Evolutionary conservation across 2,113 vertebrate genomes (phyloP).

Genomic region (Micronycteris hirsuta): DNA sequence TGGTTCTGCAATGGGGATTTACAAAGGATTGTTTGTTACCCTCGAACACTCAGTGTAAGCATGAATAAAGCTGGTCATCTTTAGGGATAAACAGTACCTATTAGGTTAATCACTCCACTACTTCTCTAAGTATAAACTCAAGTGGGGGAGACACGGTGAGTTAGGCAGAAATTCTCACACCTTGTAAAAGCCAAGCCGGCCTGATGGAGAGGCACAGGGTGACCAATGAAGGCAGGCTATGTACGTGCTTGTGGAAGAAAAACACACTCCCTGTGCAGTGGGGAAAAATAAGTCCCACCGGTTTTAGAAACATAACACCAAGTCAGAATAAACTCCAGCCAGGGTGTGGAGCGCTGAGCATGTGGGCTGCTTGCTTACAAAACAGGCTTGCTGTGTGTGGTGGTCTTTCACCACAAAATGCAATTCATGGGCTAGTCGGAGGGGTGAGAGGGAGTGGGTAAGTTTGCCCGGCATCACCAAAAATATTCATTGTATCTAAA

Average conservation of each 20-base stretch:
- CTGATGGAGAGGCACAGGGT: neutral
- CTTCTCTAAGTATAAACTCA: conserved; percentile 12
- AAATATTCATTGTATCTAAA: no score
- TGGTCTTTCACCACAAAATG: neutral
- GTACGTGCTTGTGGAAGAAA: neutral
- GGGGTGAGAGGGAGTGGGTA: neutral
- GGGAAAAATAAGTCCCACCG: neutral
- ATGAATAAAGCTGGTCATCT: neutral
- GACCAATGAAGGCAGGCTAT: neutral
- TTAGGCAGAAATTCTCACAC: conserved; percentile 36
- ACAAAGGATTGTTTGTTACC: conserved; percentile 29
- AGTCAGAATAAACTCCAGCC: neutral
- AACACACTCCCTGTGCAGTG: neutral
- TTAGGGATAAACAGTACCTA: conserved; percentile 8
- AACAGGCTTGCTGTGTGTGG: neutral
- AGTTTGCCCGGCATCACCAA: fast-evolving
- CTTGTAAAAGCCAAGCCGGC: conserved; percentile 51
- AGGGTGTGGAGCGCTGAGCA: neutral
- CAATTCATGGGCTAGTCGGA: neutral
- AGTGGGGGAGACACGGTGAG: neutral
- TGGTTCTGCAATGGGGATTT: neutral
- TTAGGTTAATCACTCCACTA: conserved; percentile 41
- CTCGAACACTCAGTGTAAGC: neutral
- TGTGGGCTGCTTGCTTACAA: fast-evolving
- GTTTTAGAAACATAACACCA: neutral